Base-by-base conservation (phyloP, 2,113 vertebrate genomes). In the Mormoops blainvillei region DNA sequence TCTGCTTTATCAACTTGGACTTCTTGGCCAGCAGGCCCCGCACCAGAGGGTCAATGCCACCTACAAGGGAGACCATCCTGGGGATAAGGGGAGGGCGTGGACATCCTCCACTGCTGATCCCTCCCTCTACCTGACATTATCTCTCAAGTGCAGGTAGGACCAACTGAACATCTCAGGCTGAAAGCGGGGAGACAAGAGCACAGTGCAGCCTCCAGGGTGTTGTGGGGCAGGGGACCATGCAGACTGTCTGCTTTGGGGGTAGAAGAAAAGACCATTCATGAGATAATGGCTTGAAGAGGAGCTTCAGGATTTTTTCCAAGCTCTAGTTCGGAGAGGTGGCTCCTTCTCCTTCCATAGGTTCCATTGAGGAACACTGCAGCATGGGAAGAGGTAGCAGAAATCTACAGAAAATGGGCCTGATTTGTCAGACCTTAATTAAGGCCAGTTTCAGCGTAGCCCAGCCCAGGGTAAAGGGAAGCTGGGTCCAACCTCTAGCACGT, bases 1-100 rank as follows among this genome's bases (percentile, higher is more conserved):
- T 93, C 98, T 99, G 99, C 24, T 77, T 98, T 94, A 98, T 97
- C 74, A 99, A 77, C 80, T 99, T 99, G 92, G 99, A 98, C 0
- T 98, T 99, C 20, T 98, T 98, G 67, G 97, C 98, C 13, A 99
- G 73, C 87, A 99, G 93, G 76, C 99, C 98, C 1, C 97, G 96
- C 36, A 98, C 76, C 96, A 98, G 63, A 74, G 98, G 98, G 91
- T 98, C 99, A 48, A 98, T 63, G 81, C 94, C 94, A 65, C 83
- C 50, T 76, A 52, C 58, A 84, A 52, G 31, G 68, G 68, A 91
- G 74, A 83, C 50, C 31, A 18, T 26, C 10, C 38, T 84, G 65
- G 38, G 68, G 50, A 28, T 10, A 12, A 45, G 41, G 33, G 22
- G 13, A 48, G 50, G 4, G 33, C 7, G 76, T 28, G 36, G 45